Percentiles rank a stretch among this genome's conserved stretches.
These are phyloP conservation scores for Hydra vulgaris DNA, from an alignment of 30 jellyfish, hydroid and myxozoan species.

Conservation along the genomic window DNA sequence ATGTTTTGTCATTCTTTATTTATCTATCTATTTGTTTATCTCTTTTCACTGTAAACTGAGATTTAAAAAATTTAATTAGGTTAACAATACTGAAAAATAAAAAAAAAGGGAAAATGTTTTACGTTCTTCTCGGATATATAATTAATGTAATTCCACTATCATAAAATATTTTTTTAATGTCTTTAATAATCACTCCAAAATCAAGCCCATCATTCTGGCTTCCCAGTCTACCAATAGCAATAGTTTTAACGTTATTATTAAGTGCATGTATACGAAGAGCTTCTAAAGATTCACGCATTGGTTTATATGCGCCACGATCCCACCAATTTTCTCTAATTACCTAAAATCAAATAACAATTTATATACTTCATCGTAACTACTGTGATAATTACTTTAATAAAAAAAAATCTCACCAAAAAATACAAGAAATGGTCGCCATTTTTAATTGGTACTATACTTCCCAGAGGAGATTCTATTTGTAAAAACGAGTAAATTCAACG, in stretches of 20 bases:
- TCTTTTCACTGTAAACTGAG: no score
- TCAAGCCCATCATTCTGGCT: slow-evolving; percentile 18
- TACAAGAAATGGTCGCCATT: slow-evolving; percentile 26
- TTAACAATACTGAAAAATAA: no score
- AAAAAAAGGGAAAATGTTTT: no score
- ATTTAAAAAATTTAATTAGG: no score
- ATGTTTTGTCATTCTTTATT: no score
- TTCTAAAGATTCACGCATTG: slow-evolving; percentile 23
- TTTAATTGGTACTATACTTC: slow-evolving; percentile 20
- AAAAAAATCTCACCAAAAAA: slow-evolving; percentile 12
- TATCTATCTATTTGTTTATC: no score
- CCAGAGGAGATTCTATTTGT: slow-evolving; percentile 25
- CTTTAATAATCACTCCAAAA: slow-evolving; percentile 22
- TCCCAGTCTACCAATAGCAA: slow-evolving; percentile 37
- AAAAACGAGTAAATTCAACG: no score
- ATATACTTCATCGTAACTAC: background rate
- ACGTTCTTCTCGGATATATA: slow-evolving; percentile 31
- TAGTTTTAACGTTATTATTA: slow-evolving; percentile 5
- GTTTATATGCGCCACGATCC: slow-evolving; percentile 42
- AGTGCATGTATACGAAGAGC: slow-evolving; percentile 22
- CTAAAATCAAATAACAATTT: background rate
- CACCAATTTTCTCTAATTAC: slow-evolving; percentile 31
- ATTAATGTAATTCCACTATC: slow-evolving; percentile 8
- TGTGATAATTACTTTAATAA: background rate
- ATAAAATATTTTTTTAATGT: slow-evolving; percentile 17